Evolutionary conservation across 2,888 invertebrate species (phyloP).

Genomic region (Metellina segmentata): DNA sequence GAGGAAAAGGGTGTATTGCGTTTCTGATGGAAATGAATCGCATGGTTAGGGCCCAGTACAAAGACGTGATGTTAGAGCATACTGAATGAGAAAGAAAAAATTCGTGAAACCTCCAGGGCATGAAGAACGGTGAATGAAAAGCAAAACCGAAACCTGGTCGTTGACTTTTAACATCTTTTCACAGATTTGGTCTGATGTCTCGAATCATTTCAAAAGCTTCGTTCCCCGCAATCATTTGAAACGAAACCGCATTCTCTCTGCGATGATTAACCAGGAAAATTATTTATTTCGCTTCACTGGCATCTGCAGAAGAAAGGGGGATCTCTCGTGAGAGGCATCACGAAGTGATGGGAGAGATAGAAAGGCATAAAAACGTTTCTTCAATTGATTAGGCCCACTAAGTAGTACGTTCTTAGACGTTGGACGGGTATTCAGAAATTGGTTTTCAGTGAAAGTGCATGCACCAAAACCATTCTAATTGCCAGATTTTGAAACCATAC

Average conservation of each 20-base stretch:
- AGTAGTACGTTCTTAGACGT: background rate
- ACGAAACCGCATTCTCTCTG: background rate
- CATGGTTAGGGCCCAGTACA: background rate
- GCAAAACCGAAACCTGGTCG: constrained; percentile 39
- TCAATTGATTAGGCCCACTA: background rate
- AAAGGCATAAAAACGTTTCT: background rate
- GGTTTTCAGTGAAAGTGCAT: background rate
- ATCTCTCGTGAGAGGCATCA: background rate
- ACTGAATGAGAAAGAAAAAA: background rate
- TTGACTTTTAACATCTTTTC: constrained; percentile 39
- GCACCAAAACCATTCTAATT: background rate
- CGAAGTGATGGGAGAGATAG: background rate
- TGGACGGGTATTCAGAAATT: background rate
- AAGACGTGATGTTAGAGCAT: background rate
- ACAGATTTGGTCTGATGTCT: background rate
- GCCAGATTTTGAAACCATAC: background rate
- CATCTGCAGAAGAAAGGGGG: background rate
- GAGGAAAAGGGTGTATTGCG: background rate
- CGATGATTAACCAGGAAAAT: background rate
- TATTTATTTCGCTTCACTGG: background rate
- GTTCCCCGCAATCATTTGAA: constrained; percentile 9
- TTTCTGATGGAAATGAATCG: background rate
- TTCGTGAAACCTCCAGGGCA: background rate
- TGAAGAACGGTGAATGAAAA: background rate
- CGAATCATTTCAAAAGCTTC: constrained; percentile 42